Percentiles rank a stretch among this genome's conserved stretches.
These are phyloP conservation scores for Tineola bisselliella DNA, from an alignment of 2,888 invertebrate genomes.

Conservation along the genomic window DNA sequence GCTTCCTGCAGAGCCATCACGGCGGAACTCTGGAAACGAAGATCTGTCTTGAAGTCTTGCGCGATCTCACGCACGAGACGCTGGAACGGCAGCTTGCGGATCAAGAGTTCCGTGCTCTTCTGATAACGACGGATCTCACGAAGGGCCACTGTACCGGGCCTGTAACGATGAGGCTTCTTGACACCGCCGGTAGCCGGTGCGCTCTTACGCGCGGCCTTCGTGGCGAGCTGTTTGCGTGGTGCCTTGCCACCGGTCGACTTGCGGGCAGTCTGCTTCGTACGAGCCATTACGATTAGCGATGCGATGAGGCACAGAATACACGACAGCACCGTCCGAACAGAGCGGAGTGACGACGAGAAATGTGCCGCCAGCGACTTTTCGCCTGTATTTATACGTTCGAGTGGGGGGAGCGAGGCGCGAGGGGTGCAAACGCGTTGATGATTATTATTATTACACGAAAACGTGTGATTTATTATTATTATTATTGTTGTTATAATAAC, in stretches of 20 bases:
- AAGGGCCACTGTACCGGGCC: slow-evolving; percentile 77
- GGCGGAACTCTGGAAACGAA: slow-evolving; percentile 68
- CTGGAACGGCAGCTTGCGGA: slow-evolving; percentile 59
- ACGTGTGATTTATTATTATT: too few species aligned
- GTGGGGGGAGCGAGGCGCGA: too few species aligned
- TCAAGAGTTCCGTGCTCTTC: slow-evolving; percentile 79
- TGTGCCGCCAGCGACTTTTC: too few species aligned
- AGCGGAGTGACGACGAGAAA: too few species aligned
- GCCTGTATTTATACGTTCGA: too few species aligned
- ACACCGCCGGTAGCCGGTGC: slow-evolving; percentile 7
- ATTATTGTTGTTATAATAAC: too few species aligned
- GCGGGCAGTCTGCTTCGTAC: slow-evolving; percentile 12
- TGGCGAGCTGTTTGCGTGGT: slow-evolving; percentile 3
- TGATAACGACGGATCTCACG: slow-evolving; percentile 82
- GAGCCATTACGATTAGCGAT: neutral
- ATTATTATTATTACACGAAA: neutral
- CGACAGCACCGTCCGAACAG: too few species aligned
- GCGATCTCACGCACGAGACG: slow-evolving; percentile 66
- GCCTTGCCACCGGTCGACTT: slow-evolving; percentile 9
- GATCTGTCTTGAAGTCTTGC: slow-evolving; percentile 2
- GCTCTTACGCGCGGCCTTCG: slow-evolving; percentile 11
- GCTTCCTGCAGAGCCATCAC: slow-evolving; percentile 64
- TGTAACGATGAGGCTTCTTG: slow-evolving; percentile 11
- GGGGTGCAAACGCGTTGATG: too few species aligned
- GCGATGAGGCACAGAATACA: neutral